Base-by-base conservation (phyloP, 1,140 invertebrate species). In the Rhyzopertha dominica region DNA sequence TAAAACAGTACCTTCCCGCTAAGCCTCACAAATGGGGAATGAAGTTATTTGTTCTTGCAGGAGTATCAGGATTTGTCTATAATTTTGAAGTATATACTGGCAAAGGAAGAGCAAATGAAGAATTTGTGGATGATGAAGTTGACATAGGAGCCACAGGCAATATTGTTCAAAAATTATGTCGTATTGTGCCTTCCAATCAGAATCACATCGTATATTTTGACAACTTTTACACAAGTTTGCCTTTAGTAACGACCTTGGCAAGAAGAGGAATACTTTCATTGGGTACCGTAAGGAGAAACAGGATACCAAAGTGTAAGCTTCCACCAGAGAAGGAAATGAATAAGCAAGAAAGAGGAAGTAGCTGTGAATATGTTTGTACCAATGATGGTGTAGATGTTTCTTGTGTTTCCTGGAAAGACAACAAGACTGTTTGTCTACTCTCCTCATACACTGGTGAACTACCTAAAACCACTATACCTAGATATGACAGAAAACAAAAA, bases 21-120 rank as follows among this genome's bases (percentile, higher is more conserved):
- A 68, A 70, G 40, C 63, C 67, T 5, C 56, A 65, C 35, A 72
- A 69, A 47, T 63, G 63, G 55, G 63, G 63, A 3, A 59, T 65
- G 7, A 70, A 67, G 48, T 46, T 66, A 23, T 55, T 44, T 45
- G 32, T 54, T 40, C 16, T 56, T 9, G 16, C 9, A 40, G 51
- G 43, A 13, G 34, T 46, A 29, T 43, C 38, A 9, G 51, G 47
- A 14, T 56, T 49, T 41, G 31, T 50, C 4, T 48, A 55, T 43
- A 41, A 43, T 14, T 49, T 55, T 34, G 53, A 55, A 19, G 28
- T 56, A 10, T 53, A 53, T 44, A 29, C 13, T 7, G 50, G 34
- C 13, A 13, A 19, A 39, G 37, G 24, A 39, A 34, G 37, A 22
- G 24, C 5, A 25, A 13, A 19, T 14, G 14, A 18, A 35, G 37